These are phyloP conservation scores for Dermatemys mawii DNA, from an alignment of 2,113 vertebrate species.

Conservation along the genomic window DNA sequence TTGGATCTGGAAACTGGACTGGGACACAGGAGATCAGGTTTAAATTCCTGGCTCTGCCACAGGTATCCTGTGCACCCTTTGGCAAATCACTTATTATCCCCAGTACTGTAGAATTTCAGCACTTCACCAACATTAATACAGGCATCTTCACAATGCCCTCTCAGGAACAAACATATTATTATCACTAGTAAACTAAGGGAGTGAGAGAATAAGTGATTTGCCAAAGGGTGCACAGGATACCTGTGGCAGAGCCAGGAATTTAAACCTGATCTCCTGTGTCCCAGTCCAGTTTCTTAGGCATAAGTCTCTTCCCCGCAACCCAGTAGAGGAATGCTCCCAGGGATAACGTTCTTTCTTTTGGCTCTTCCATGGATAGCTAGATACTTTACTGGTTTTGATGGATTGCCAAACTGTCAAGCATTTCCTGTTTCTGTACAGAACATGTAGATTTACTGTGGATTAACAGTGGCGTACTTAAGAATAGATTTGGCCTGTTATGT, in stretches of 20 bases:
- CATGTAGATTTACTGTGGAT: fast-evolving
- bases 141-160: neutral
- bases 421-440: neutral
- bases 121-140: too few species aligned
- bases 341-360: neutral
- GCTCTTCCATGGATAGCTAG: neutral
- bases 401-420: neutral
- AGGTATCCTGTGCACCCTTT: neutral
- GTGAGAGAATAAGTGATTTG: fast-evolving
- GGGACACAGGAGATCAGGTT: too few species aligned
- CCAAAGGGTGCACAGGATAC: neutral
- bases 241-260: too few species aligned
- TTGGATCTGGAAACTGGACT: neutral
- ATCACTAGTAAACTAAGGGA: neutral
- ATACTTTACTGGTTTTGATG: slow-evolving; percentile 22
- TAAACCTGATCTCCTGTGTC: too few species aligned
- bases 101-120: neutral
- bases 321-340: too few species aligned
- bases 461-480: neutral
- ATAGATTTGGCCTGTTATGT: neutral
- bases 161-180: neutral
- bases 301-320: too few species aligned
- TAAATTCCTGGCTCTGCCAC: too few species aligned
- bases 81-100: fast-evolving
- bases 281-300: too few species aligned